Base-by-base conservation (phyloP, 2,797 vertebrate genomes). In the Leuciscus waleckii region DNA sequence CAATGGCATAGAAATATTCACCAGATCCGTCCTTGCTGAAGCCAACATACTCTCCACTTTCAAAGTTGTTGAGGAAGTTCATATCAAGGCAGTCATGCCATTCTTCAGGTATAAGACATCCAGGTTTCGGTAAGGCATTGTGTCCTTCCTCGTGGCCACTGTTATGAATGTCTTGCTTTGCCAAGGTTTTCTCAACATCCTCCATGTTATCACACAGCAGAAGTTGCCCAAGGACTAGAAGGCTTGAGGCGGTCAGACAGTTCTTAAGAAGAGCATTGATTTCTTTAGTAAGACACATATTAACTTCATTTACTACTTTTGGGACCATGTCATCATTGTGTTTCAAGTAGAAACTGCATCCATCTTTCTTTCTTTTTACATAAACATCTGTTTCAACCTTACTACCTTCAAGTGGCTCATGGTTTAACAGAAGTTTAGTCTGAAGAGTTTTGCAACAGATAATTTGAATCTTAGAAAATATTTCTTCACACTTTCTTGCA, bases 51-150 rank as follows among this genome's bases (percentile, higher is more conserved):
- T 97, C 96, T 16, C 91, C 94, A 67, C 90, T 92, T 89, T 94
- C 93, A 90, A 96, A 96, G 87, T 93, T 95, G 89, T 96, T 96
- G 14, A 95, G 88, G 58, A 94, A 81, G 82, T 87, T 92, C 95
- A 96, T 96, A 85, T 97, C 95, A 71, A 96, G 90, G 58, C 83
- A 92, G 87, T 97, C 95, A 2, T 93, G 88, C 94, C 95, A 96
- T 90, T 95, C 95, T 56, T 91, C 87, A 79, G 94, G 93, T 78
- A 96, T 90, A 0, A 85, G 83, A 75, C 92, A 93, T 69, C 96
- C 96, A 56, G 95, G 92, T 1, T 83, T 79, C 35, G 92, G 90
- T 35, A 88, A 84, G 26, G 16, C 76, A 32, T 65, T 17, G 2
- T 43, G 32, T 9, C 56, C 13, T 51, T 63, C 85, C 41, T 90